phyloP scores from a whole-genome alignment of 2,113 vertebrate genomes.

The Ptyas mucosa region DNA sequence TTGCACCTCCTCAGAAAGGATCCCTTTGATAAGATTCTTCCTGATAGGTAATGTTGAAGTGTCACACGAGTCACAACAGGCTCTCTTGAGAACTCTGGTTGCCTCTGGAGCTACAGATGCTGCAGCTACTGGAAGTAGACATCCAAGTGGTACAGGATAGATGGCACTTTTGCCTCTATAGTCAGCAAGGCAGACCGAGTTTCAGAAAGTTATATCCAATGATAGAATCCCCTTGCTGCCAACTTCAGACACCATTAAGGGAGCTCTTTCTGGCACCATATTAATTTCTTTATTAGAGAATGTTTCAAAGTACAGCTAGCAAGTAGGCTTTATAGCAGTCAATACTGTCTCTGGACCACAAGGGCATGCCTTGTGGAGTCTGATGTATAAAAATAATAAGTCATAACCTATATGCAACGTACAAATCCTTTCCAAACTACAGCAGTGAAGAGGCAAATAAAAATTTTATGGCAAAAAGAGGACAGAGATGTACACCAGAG shows the following conservation, averaged over 20 bases:
- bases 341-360: neutral
- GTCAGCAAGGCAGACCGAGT: neutral
- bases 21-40: neutral
- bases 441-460: neutral
- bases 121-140: neutral
- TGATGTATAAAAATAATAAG: neutral
- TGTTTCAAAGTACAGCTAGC: neutral
- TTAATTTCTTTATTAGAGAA: neutral
- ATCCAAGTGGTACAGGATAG: neutral
- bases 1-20: neutral
- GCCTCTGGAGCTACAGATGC: neutral
- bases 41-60: neutral
- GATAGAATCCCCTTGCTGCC: neutral
- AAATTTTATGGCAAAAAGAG: neutral
- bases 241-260: neutral
- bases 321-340: neutral
- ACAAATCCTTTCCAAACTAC: neutral
- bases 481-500: too few species aligned
- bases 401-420: neutral
- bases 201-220: neutral
- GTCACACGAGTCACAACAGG: neutral
- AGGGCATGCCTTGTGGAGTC: neutral
- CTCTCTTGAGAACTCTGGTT: neutral
- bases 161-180: neutral
- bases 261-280: neutral